phyloP scores from a whole-genome alignment of 1,140 invertebrate species.

The Drosophila sulfurigaster region DNA sequence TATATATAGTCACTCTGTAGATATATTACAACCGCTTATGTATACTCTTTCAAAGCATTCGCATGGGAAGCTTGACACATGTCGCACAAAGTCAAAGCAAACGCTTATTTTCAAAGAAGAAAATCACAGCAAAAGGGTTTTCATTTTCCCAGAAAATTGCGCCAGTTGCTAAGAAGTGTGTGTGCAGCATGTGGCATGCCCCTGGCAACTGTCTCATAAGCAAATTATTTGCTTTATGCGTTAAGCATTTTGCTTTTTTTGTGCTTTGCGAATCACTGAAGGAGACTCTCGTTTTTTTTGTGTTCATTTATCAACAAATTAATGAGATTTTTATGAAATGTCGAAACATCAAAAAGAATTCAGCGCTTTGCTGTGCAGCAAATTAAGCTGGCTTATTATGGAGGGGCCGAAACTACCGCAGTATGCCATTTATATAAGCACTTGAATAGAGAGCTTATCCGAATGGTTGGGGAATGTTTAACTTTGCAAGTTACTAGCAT shows the following conservation, averaged over 20 bases:
- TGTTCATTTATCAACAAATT: constrained; percentile 52
- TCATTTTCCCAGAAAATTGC: constrained; percentile 19
- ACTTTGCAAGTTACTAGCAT: neutral
- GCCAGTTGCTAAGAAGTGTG: constrained; percentile 21
- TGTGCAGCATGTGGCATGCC: constrained; percentile 33
- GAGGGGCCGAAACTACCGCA: constrained; percentile 36
- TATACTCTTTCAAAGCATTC: constrained; percentile 5
- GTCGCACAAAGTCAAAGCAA: constrained; percentile 29
- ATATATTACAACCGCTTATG: neutral
- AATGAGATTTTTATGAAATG: constrained; percentile 60
- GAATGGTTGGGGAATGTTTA: neutral
- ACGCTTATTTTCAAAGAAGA: constrained; percentile 24
- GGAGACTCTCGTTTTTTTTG: constrained; percentile 1
- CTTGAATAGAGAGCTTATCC: constrained; percentile 3
- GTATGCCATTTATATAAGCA: constrained; percentile 9
- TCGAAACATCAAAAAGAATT: constrained; percentile 74
- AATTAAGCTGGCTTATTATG: constrained; percentile 71
- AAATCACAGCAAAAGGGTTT: constrained; percentile 35
- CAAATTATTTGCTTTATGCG: constrained; percentile 58
- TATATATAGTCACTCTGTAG: neutral
- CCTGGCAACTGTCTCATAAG: constrained; percentile 22
- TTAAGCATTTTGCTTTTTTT: constrained; percentile 42
- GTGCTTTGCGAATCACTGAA: constrained; percentile 5
- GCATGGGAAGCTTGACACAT: constrained; percentile 43
- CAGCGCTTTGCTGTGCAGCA: constrained; percentile 40